Evolutionary conservation across 2,113 vertebrate species (phyloP).

Genomic region (Gymnarchus niloticus): DNA sequence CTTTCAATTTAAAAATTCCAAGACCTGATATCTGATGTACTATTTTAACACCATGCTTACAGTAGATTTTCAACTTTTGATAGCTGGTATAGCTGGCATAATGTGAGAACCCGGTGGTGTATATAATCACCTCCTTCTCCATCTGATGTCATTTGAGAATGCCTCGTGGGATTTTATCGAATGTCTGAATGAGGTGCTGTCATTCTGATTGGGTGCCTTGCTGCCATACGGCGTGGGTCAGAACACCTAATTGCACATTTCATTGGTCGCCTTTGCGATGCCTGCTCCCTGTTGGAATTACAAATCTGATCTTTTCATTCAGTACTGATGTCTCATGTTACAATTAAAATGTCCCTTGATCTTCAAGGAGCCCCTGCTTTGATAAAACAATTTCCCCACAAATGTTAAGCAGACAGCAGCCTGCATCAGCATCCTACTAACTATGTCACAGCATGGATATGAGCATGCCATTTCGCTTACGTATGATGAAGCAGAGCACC

Average conservation of each 20-base stretch:
- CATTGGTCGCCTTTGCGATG: background rate
- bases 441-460: slow-evolving; percentile 20
- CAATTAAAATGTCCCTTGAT: background rate
- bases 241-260: background rate
- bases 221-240: background rate
- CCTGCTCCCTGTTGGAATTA: background rate
- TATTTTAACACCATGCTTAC: too few relatives aligned
- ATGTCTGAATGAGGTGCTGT: background rate
- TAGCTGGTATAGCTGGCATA: background rate
- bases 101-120: background rate
- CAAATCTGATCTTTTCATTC: slow-evolving; percentile 5
- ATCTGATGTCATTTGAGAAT: background rate
- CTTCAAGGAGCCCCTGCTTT: background rate
- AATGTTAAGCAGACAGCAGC: background rate
- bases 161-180: background rate
- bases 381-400: background rate
- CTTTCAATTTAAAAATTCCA: background rate
- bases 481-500: background rate
- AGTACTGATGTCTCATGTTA: background rate
- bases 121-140: background rate
- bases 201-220: background rate
- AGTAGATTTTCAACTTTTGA: background rate
- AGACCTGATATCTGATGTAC: background rate
- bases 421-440: background rate
- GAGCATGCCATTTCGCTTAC: background rate